These are phyloP conservation scores for Trichogramma evanescens DNA, from an alignment of 2,888 invertebrate species.

Conservation along the genomic window DNA sequence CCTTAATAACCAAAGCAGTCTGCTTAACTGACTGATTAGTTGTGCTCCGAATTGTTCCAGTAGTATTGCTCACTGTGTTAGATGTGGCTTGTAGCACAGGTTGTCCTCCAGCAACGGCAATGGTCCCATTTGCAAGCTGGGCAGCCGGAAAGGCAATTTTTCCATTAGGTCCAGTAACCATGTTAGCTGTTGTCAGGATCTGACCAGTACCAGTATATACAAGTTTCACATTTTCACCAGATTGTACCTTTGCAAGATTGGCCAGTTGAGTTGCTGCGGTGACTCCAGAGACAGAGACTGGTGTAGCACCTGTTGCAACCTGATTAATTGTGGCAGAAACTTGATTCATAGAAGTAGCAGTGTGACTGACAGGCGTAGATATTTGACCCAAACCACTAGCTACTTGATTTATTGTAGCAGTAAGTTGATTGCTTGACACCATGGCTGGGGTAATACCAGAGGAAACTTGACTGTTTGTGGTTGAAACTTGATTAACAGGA, in stretches of 20 bases:
- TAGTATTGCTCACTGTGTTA: constrained; percentile 42
- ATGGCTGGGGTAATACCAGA: no score
- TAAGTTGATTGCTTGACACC: no score
- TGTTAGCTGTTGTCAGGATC: constrained; percentile 41
- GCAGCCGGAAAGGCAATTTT: constrained; percentile 57
- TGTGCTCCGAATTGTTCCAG: constrained; percentile 23
- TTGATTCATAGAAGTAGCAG: no score
- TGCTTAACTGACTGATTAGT: constrained; percentile 37
- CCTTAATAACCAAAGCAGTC: constrained; percentile 47
- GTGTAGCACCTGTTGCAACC: not conserved
- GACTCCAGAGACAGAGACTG: not conserved
- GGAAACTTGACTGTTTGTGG: no score
- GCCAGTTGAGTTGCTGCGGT: constrained; percentile 8
- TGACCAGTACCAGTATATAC: constrained; percentile 44
- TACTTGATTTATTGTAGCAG: no score
- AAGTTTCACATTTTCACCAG: constrained; percentile 44
- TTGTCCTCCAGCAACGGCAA: constrained; percentile 54
- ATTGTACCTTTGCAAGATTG: constrained; percentile 32
- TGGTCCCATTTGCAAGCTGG: constrained; percentile 62
- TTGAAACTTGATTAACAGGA: no score
- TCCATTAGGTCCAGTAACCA: constrained; percentile 50
- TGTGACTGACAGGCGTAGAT: no score
- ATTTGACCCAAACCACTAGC: no score
- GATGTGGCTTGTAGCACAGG: constrained; percentile 52
- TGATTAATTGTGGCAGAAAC: constrained; percentile 27